phyloP scores from a whole-genome alignment of 2,888 invertebrate species.

The Athrips mouffetella region DNA sequence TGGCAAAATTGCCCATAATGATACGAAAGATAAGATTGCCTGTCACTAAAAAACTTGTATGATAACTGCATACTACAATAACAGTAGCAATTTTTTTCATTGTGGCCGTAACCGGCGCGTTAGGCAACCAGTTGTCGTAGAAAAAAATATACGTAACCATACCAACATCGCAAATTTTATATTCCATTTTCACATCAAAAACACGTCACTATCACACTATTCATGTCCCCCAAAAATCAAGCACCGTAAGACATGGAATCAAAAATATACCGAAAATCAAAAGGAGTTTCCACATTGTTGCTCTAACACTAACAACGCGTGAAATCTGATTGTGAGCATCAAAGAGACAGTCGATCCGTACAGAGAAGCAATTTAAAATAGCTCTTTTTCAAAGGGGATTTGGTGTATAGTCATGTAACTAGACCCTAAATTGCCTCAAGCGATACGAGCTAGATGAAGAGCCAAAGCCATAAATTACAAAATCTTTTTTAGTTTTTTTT shows the following conservation, averaged over 20 bases:
- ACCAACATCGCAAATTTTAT: background rate
- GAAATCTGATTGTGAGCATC: constrained; percentile 73
- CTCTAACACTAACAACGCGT: constrained; percentile 72
- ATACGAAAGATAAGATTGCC: too few relatives aligned
- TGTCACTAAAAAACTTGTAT: too few relatives aligned
- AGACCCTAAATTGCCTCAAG: constrained; percentile 31
- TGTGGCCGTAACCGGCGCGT: too few relatives aligned
- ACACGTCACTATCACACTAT: constrained; percentile 18
- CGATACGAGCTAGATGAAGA: constrained; percentile 20
- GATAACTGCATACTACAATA: too few relatives aligned
- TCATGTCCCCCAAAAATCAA: constrained; percentile 41
- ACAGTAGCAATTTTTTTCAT: too few relatives aligned
- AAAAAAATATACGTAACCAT: too few relatives aligned
- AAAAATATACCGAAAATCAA: constrained; percentile 75
- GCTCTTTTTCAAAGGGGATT: constrained; percentile 23
- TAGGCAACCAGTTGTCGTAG: too few relatives aligned
- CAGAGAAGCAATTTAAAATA: constrained; percentile 25
- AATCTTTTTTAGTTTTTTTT: too few relatives aligned
- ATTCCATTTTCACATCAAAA: constrained; percentile 11
- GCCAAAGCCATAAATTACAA: too few relatives aligned
- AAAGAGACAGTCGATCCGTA: constrained; percentile 58
- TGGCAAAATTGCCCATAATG: too few relatives aligned
- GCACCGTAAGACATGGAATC: constrained; percentile 68
- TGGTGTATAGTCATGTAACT: constrained; percentile 25
- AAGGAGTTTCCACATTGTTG: constrained; percentile 67